Evolutionary conservation across 2,888 invertebrate genomes (phyloP), one percentile per base, ranked within the genome.

Genomic region (Synanthedon vespiformis): DNA sequence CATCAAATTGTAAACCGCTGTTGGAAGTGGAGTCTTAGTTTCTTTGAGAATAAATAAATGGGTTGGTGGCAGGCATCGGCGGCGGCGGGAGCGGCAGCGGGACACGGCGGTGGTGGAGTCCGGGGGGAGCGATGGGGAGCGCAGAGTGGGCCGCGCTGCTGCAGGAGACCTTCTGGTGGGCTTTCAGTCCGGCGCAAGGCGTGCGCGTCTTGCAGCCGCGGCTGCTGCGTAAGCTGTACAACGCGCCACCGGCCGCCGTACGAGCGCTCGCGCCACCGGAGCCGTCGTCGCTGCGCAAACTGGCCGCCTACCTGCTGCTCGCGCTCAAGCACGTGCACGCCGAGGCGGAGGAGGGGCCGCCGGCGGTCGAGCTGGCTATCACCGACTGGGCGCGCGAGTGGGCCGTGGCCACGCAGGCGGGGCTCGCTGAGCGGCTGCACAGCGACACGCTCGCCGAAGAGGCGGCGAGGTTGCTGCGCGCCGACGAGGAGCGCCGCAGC

Each of bases 331-430:
- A 74, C 64, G 60, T 76, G 54, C 81, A 82, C 70, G 64, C 68
- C 57, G 57, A 54, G 13, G 75, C 72, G 48, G 74, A 68, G 58
- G 40, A 54, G 51, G 73, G 68, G 12, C 55, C 60, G 14, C 57
- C 67, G 41, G 51, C 60, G 13, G 68, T 79, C 56, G 80, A 80
- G 72, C 72, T 79, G 63, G 63, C 75, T 60, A 70, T 85, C 61
- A 80, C 80, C 60, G 84, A 83, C 72, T 85, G 85, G 85, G 82
- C 81, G 61, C 82, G 85, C 59, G 71, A 70, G 59, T 84, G 85
- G 85, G 84, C 84, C 52, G 69, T 77, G 57, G 60, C 70, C 61
- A 65, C 77, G 65, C 83, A 81, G 70, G 79, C 77, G 4, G 68
- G 63, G 48, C 71, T 77, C 60, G 66, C 73, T 41, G 72, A 66